phyloP scores from a whole-genome alignment of 1,140 invertebrate genomes.

The Ceratina calcarata region DNA sequence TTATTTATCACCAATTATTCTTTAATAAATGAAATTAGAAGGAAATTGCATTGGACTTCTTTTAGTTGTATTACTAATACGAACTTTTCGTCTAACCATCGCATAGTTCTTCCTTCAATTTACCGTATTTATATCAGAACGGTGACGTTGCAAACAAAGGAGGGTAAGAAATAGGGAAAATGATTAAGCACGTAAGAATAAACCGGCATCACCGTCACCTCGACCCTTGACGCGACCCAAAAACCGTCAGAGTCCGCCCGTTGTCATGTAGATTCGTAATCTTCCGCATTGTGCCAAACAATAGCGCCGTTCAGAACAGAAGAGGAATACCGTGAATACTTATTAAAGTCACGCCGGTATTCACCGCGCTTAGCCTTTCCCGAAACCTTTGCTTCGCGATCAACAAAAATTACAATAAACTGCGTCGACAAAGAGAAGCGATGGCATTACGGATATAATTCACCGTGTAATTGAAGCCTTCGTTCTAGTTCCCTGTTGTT shows the following conservation, averaged over 20 bases:
- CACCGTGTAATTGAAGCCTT: background rate
- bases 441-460: background rate
- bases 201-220: constrained; percentile 58
- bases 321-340: constrained; percentile 27
- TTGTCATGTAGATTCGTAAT: constrained; percentile 71
- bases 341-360: constrained; percentile 36
- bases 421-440: background rate
- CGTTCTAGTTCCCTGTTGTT: background rate
- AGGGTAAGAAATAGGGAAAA: background rate
- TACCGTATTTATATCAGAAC: background rate
- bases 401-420: constrained; percentile 29
- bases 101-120: background rate
- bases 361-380: constrained; percentile 33
- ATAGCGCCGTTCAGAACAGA: background rate
- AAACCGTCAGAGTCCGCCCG: constrained; percentile 64
- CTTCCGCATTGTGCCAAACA: constrained; percentile 51
- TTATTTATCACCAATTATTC: no score
- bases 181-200: constrained; percentile 17
- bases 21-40: no score
- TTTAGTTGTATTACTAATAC: no score
- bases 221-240: constrained; percentile 71
- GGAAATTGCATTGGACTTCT: no score
- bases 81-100: no score
- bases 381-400: constrained; percentile 34
- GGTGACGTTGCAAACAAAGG: background rate